A percentile compares a stretch with the other conserved stretches of the same genome.
phyloP scores from a whole-genome alignment of 2,888 invertebrate species.

The Dryadula phaetusa region DNA sequence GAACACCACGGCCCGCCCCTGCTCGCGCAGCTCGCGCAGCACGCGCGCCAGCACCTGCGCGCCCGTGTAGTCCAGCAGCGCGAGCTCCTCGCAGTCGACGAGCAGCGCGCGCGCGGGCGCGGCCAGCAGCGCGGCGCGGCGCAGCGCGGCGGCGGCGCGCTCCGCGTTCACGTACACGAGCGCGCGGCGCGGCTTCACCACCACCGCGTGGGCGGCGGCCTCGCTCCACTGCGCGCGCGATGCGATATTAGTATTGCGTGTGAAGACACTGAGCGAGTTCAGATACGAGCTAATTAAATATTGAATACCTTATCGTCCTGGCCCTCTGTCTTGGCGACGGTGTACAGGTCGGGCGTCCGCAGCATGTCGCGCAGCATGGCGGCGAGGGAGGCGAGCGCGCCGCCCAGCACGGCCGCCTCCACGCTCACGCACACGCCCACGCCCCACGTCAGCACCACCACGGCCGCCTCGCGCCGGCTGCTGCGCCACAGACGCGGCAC shows the following conservation, averaged over 20 bases:
- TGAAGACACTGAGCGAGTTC: too few species aligned
- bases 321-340: neutral
- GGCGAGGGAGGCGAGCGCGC: conserved; percentile 86
- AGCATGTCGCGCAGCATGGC: conserved; percentile 87
- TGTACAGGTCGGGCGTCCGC: conserved; percentile 53
- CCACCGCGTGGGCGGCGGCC: conserved; percentile 54
- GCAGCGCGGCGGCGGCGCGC: conserved; percentile 70
- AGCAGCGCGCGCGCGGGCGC: conserved; percentile 63
- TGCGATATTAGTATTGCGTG: neutral
- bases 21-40: conserved; percentile 79
- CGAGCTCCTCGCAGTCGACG: conserved; percentile 87
- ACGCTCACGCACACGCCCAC: conserved; percentile 88
- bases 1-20: conserved; percentile 80
- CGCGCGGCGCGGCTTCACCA: conserved; percentile 65
- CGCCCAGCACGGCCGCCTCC: conserved; percentile 91
- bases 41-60: conserved; percentile 85
- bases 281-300: neutral
- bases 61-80: conserved; percentile 88
- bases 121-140: conserved; percentile 81
- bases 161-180: conserved; percentile 87
- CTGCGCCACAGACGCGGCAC: conserved; percentile 80
- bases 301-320: conserved; percentile 33
- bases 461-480: conserved; percentile 86
- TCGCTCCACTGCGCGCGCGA: conserved; percentile 21
- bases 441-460: conserved; percentile 86